phyloP scores from a whole-genome alignment of 2,888 invertebrate genomes.

The Crioceris asparagi region DNA sequence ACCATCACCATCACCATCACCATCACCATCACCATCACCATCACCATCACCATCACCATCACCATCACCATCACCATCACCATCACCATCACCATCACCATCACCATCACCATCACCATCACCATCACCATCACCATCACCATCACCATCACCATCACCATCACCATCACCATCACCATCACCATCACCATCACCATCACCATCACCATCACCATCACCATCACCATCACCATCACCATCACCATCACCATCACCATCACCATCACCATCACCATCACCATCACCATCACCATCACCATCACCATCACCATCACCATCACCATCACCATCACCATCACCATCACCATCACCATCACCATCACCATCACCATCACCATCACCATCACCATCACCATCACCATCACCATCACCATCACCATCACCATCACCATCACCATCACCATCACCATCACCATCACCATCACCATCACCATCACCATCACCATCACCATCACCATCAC shows the following conservation, averaged over 20 bases:
- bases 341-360: conserved; percentile 1
- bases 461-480: too few species aligned
- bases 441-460: too few species aligned
- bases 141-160: conserved; percentile 3
- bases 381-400: too few species aligned
- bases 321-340: not conserved
- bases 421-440: too few species aligned
- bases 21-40: conserved; percentile 7
- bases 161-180: conserved; percentile 2
- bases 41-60: conserved; percentile 6
- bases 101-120: conserved; percentile 7
- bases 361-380: too few species aligned
- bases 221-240: conserved; percentile 2
- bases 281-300: conserved; percentile 1
- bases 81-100: conserved; percentile 7
- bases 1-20: conserved; percentile 7
- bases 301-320: conserved; percentile 1
- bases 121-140: conserved; percentile 8
- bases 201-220: conserved; percentile 1
- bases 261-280: conserved; percentile 2
- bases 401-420: too few species aligned
- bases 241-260: conserved; percentile 1
- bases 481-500: too few species aligned
- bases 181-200: conserved; percentile 1
- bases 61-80: conserved; percentile 6